These are phyloP conservation scores for Stictocephala bisonia DNA, from an alignment of 2,888 invertebrate species.

Conservation along the genomic window DNA sequence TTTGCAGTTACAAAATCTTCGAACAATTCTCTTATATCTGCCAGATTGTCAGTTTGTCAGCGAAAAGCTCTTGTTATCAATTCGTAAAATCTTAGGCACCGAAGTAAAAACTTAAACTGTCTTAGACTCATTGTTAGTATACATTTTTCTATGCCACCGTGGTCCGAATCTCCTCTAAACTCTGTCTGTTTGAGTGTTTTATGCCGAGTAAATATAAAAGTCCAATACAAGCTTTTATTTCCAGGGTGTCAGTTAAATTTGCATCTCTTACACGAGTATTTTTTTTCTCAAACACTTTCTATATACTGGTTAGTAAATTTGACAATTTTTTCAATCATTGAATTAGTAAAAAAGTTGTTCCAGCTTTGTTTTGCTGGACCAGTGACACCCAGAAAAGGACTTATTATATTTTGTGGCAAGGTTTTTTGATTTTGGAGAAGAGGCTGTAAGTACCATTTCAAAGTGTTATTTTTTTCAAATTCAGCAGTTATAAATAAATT, in stretches of 20 bases:
- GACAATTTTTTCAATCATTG: no score
- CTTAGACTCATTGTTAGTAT: constrained; percentile 42
- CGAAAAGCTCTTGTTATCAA: constrained; percentile 53
- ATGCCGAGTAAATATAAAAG: constrained; percentile 49
- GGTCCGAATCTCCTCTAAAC: constrained; percentile 46
- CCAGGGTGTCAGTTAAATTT: constrained; percentile 28
- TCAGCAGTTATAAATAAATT: no score
- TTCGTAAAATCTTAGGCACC: constrained; percentile 43
- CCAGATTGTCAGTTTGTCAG: constrained; percentile 55
- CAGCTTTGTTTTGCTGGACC: no score
- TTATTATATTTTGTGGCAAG: no score
- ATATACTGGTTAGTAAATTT: no score
- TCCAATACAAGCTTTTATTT: constrained; percentile 55
- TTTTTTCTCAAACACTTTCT: not conserved
- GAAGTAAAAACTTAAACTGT: constrained; percentile 40
- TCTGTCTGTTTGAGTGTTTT: constrained; percentile 48
- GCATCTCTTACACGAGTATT: constrained; percentile 17
- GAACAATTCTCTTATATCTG: constrained; percentile 59
- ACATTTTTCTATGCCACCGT: constrained; percentile 46
- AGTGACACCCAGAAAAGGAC: no score
- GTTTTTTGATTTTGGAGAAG: no score
- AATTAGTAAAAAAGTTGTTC: no score
- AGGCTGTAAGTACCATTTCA: no score
- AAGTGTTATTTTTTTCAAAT: no score
- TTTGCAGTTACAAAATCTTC: constrained; percentile 60